These are phyloP conservation scores for Galerucella pusilla DNA, from an alignment of 2,888 invertebrate genomes.

Conservation along the genomic window DNA sequence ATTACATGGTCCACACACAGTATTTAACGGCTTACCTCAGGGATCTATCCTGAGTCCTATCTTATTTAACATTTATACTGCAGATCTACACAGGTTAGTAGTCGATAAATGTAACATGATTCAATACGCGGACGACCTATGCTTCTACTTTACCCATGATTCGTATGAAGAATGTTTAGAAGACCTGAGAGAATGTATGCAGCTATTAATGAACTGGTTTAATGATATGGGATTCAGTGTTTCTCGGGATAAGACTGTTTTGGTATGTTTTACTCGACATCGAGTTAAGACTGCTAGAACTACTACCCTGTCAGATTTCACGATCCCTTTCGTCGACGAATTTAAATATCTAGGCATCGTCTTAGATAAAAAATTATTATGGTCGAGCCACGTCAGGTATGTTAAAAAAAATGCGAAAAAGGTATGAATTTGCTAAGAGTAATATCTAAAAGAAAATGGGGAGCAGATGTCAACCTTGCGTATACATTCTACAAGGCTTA, in stretches of 20 bases:
- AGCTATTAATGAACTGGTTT: neutral
- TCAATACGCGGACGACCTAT: slow-evolving; percentile 3
- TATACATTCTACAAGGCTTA: too few species aligned
- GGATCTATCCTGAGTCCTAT: neutral
- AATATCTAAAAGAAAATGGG: too few species aligned
- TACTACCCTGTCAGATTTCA: neutral
- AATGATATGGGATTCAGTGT: slow-evolving; percentile 3
- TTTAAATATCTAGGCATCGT: too few species aligned
- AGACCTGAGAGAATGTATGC: slow-evolving; percentile 5
- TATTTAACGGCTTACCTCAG: slow-evolving; percentile 7
- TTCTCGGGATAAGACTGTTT: slow-evolving; percentile 9
- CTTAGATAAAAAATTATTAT: too few species aligned
- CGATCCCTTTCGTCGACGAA: neutral
- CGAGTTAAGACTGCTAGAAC: slow-evolving; percentile 5
- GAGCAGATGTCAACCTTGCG: too few species aligned
- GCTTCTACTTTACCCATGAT: slow-evolving; percentile 3
- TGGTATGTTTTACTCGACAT: slow-evolving; percentile 13
- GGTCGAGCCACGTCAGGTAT: too few species aligned
- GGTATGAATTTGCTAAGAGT: too few species aligned
- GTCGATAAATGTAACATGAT: slow-evolving; percentile 2
- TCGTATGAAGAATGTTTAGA: slow-evolving; percentile 8
- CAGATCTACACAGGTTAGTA: slow-evolving; percentile 7
- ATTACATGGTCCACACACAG: slow-evolving; percentile 6
- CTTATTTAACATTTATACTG: slow-evolving; percentile 3
- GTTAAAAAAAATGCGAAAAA: too few species aligned